A percentile compares a stretch with the other conserved stretches of the same genome.
Conservation (phyloP, 1,140 invertebrate genomes). For the Goniozus legneri region DNA sequence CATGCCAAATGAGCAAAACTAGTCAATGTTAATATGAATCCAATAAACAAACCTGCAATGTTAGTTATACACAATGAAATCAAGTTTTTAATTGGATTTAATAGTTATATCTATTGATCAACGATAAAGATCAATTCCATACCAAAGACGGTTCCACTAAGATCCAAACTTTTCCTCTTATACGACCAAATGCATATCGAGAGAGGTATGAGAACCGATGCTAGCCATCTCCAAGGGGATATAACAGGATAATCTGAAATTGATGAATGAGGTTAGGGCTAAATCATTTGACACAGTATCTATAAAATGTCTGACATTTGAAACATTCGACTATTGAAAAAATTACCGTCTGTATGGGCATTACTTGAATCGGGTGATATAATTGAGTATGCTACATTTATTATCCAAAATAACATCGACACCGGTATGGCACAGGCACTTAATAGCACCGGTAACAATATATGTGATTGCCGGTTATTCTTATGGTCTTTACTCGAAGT, state of each 20-base stretch:
- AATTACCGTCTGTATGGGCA: slow-evolving; percentile 58
- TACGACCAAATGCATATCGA: slow-evolving; percentile 65
- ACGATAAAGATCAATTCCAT: slow-evolving; percentile 13
- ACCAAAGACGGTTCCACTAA: slow-evolving; percentile 71
- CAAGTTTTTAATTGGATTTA: too few relatives aligned
- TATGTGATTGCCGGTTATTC: slow-evolving; percentile 14
- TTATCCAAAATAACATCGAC: slow-evolving; percentile 70
- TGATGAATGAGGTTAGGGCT: not conserved
- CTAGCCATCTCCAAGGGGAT: slow-evolving; percentile 71
- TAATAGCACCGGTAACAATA: slow-evolving; percentile 61
- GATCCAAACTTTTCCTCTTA: slow-evolving; percentile 63
- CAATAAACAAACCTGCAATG: slow-evolving; percentile 67
- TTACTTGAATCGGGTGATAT: slow-evolving; percentile 50
- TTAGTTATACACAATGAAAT: too few relatives aligned
- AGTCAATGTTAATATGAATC: slow-evolving; percentile 76
- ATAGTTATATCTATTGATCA: slow-evolving; percentile 2
- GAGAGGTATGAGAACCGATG: slow-evolving; percentile 67
- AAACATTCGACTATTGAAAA: slow-evolving; percentile 10
- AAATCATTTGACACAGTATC: not conserved
- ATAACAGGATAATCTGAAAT: slow-evolving; percentile 61
- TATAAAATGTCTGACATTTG: slow-evolving; percentile 12
- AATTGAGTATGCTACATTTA: slow-evolving; percentile 64
- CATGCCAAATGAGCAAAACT: slow-evolving; percentile 74
- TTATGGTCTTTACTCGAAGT: too few relatives aligned
- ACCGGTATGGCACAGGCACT: slow-evolving; percentile 67